phyloP scores from a whole-genome alignment of 2,113 vertebrate species.

The Prionailurus viverrinus region DNA sequence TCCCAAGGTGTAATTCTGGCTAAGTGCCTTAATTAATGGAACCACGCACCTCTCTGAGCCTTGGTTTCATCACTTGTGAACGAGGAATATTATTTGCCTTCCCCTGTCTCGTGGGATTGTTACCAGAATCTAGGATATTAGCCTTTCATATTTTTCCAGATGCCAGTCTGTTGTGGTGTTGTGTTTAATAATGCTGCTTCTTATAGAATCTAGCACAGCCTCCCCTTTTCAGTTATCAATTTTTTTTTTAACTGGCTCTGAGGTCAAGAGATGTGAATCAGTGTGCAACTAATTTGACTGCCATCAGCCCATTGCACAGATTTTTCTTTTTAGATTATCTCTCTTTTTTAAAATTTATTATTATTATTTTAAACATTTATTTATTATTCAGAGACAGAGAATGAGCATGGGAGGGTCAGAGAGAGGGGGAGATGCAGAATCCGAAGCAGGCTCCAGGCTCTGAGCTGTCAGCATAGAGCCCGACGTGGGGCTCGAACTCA shows the following conservation, averaged over 20 bases:
- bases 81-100: background rate
- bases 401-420: too few species aligned
- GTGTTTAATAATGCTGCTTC: background rate
- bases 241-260: background rate
- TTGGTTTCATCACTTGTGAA: conserved; percentile 40
- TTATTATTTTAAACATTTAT: too few species aligned
- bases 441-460: too few species aligned
- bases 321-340: background rate
- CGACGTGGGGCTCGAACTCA: too few species aligned
- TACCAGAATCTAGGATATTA: background rate
- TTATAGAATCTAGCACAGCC: background rate
- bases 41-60: background rate
- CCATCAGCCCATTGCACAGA: background rate
- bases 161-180: background rate
- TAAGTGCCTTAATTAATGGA: background rate
- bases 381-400: too few species aligned
- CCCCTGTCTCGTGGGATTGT: background rate
- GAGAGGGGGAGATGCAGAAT: too few species aligned
- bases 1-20: conserved; percentile 39
- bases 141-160: background rate
- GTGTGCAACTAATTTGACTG: background rate
- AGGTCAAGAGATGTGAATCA: background rate
- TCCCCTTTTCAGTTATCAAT: background rate
- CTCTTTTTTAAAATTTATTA: too few species aligned
- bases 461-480: too few species aligned